phyloP scores from a whole-genome alignment of 92 coral and sea anemone species.

The Porites rus region DNA sequence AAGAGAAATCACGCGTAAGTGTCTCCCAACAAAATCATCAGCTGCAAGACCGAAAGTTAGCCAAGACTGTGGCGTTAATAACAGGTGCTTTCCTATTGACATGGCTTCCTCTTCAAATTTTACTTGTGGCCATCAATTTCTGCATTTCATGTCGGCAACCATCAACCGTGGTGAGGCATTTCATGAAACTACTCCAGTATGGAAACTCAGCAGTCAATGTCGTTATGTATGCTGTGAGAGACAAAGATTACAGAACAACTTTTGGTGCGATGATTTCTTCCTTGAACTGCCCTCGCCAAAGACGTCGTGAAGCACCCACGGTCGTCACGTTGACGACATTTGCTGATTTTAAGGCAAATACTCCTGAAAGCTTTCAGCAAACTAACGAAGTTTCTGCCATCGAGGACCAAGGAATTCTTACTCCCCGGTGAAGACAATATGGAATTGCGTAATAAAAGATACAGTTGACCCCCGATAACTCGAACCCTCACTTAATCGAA shows the following conservation, averaged over 20 bases:
- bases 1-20: neutral
- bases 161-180: neutral
- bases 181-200: neutral
- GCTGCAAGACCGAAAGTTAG: neutral
- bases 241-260: neutral
- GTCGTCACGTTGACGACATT: no score
- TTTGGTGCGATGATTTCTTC: neutral
- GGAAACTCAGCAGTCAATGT: slow-evolving; percentile 7
- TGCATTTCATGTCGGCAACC: neutral
- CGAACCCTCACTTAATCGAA: no score
- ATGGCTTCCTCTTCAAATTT: slow-evolving; percentile 15
- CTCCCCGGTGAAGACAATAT: no score
- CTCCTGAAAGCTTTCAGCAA: no score
- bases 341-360: no score
- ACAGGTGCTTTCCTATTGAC: slow-evolving; percentile 28
- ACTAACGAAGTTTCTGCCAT: no score
- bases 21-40: neutral
- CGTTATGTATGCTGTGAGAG: neutral
- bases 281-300: neutral
- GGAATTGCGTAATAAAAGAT: no score
- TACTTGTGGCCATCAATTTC: neutral
- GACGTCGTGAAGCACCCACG: no score
- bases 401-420: no score
- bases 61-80: slow-evolving; percentile 19
- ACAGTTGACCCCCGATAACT: no score